A percentile compares a stretch with the other conserved stretches of the same genome.
phyloP scores from a whole-genome alignment of 2,113 vertebrate genomes.

The Melozone crissalis region DNA sequence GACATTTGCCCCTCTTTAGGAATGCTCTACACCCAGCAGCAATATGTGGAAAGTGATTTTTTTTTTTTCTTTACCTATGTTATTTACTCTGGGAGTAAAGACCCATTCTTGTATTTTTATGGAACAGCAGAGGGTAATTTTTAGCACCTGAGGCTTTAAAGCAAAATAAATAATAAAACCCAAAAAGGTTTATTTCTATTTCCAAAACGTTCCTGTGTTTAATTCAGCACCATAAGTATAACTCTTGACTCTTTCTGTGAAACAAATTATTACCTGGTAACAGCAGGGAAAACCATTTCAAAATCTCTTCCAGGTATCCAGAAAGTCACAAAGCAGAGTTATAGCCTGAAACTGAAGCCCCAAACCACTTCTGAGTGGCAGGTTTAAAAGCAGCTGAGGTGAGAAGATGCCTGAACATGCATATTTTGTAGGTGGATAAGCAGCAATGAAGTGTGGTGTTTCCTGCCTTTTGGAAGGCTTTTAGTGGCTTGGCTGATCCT shows the following conservation, averaged over 20 bases:
- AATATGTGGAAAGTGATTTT: background rate
- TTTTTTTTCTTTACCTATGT: background rate
- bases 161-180: background rate
- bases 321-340: slow-evolving; percentile 4
- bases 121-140: background rate
- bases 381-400: background rate
- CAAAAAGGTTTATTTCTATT: background rate
- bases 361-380: slow-evolving; percentile 22
- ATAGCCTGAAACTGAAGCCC: background rate
- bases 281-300: background rate
- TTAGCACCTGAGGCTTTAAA: background rate
- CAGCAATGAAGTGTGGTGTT: background rate
- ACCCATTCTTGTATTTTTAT: background rate
- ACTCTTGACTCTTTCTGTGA: background rate
- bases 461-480: background rate
- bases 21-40: background rate
- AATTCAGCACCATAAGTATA: background rate
- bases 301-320: background rate
- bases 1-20: background rate
- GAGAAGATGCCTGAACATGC: slow-evolving; percentile 19
- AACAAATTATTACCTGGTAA: background rate
- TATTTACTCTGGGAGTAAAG: background rate
- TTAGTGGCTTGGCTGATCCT: background rate
- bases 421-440: slow-evolving; percentile 24
- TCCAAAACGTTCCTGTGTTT: background rate